These are phyloP conservation scores for Dexiosoma caninum DNA, from an alignment of 2,888 invertebrate species.

Conservation along the genomic window DNA sequence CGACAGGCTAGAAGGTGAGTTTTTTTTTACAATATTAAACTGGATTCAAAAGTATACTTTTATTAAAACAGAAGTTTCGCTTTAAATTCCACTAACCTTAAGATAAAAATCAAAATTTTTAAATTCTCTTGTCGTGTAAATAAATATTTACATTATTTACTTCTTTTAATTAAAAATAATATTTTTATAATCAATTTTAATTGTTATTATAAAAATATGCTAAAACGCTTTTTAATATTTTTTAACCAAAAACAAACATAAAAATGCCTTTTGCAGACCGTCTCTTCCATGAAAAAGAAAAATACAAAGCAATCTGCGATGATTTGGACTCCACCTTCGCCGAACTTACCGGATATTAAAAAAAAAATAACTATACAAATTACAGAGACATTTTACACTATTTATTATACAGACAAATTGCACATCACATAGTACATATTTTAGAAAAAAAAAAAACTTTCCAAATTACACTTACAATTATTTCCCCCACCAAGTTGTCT, in stretches of 20 bases:
- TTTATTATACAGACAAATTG: conserved; percentile 1
- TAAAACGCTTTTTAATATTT: conserved; percentile 68
- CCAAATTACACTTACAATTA: conserved; percentile 10
- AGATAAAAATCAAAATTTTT: conserved; percentile 11
- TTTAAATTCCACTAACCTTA: conserved; percentile 52
- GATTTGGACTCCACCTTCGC: conserved; percentile 98
- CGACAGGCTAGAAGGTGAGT: conserved; percentile 99
- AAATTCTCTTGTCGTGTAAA: conserved; percentile 15
- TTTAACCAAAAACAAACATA: conserved; percentile 67
- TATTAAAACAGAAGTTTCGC: conserved; percentile 34
- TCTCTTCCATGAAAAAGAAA: conserved; percentile 89
- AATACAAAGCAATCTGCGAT: conserved; percentile 97
- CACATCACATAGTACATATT: conserved; percentile 6
- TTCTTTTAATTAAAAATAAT: conserved; percentile 5
- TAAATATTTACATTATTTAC: conserved; percentile 19
- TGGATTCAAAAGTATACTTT: not conserved
- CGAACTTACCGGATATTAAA: conserved; percentile 97
- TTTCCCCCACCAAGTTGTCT: not conserved
- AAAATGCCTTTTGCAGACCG: conserved; percentile 84
- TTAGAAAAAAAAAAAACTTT: conserved; percentile 7
- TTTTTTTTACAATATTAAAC: not conserved
- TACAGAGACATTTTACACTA: conserved; percentile 35
- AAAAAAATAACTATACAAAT: conserved; percentile 71
- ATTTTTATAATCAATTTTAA: conserved; percentile 43
- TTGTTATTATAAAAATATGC: conserved; percentile 61